Evolutionary conservation across 1,140 invertebrate genomes (phyloP).

Genomic region (Mycetomoellerius zeteki): DNA sequence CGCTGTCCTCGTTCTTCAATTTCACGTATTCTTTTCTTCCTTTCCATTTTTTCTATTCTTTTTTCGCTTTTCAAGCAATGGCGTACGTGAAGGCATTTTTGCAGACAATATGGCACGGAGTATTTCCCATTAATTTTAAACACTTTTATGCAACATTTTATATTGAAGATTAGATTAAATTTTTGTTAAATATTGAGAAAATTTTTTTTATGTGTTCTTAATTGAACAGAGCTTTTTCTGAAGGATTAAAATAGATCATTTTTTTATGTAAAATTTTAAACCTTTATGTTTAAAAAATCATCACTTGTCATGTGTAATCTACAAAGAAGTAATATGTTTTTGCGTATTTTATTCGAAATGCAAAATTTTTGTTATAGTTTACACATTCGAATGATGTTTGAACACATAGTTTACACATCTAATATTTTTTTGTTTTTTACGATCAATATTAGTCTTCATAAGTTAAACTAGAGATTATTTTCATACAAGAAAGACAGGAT

Average conservation of each 20-base stretch:
- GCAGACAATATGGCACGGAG: neutral
- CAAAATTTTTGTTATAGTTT: neutral
- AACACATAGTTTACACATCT: neutral
- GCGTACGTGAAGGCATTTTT: neutral
- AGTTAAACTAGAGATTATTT: neutral
- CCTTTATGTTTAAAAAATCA: neutral
- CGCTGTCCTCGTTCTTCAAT: conserved; percentile 14
- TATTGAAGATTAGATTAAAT: neutral
- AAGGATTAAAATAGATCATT: neutral
- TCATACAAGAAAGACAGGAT: neutral
- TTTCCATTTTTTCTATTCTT: neutral
- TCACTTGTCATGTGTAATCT: neutral
- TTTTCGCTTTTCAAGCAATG: conserved; percentile 15
- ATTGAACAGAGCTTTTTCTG: neutral
- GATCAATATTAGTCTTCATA: neutral
- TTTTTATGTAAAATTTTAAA: neutral
- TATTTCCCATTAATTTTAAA: neutral
- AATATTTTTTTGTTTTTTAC: neutral
- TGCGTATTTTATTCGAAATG: neutral
- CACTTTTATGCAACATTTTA: neutral
- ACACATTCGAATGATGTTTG: neutral
- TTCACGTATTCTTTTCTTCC: conserved; percentile 17
- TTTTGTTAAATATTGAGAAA: neutral
- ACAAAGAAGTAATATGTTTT: neutral
- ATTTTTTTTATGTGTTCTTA: neutral